Evolutionary conservation across 2,888 invertebrate genomes (phyloP), one percentile per base, ranked within the genome.

Genomic region (Melanophora roralis): DNA sequence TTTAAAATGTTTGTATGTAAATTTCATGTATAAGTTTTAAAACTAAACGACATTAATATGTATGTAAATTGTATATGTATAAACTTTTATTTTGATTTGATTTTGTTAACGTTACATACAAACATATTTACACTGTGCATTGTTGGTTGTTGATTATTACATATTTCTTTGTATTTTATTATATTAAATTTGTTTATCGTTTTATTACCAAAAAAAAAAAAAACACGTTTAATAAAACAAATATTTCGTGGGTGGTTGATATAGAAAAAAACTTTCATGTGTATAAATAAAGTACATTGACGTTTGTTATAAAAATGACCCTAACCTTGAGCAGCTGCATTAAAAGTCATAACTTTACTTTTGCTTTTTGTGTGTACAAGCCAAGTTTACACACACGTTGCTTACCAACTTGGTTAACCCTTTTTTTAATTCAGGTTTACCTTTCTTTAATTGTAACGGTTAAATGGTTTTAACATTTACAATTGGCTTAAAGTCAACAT

Each of bases 271-370:
- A 9, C 43, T 19, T 49, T 53, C 36, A 21, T 32, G 7, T 32
- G 36, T 55, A 9, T 23, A n/a, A 6, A n/a, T n/a, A 62, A 14
- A 62, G 55, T 62, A 9, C 62, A 49, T 55, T 38, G 45, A 60
- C 51, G n/a, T 65, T 53, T 45, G 38, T n/a, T 32, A 14, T 5
- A 5, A 45, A 60, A 14, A 55, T 62, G 64, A 19, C 76, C 76
- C 71, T 71, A 69, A 40, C 64, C 71, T 77, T 76, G 38, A 55
- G n/a, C 21, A 47, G 34, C 14, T 27, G 14, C 47, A 69, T 40
- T 43, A 43, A 34, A 9, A 8, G 32, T n/a, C n/a, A 60, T 49
- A 40, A 36, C 23, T 36, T 16, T 49, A 49, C 11, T 11, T 21
- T 23, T 11, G 21, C 23, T 12, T 40, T 27, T 69, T 62, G 68